Evolutionary conservation across 2,888 invertebrate species (phyloP).

Genomic region (Argyra leucocephala): DNA sequence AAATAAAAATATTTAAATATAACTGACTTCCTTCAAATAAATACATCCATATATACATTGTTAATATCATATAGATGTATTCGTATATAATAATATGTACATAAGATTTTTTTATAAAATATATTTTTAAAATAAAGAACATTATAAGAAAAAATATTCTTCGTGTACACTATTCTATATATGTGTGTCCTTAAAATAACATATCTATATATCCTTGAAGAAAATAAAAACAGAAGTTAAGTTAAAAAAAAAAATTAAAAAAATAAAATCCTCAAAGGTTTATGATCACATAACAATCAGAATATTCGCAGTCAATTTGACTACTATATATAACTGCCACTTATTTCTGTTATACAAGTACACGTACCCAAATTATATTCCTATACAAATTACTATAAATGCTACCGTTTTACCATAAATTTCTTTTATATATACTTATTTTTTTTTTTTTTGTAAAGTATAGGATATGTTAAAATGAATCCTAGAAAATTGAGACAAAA

Average conservation of each 20-base stretch:
- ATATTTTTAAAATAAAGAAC: background rate
- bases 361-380: background rate
- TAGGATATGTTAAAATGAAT: background rate
- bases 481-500: background rate
- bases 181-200: background rate
- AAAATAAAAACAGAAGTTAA: background rate
- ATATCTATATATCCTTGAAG: background rate
- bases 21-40: background rate
- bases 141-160: background rate
- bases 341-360: background rate
- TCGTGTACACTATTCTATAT: background rate
- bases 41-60: background rate
- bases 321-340: background rate
- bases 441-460: background rate
- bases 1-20: background rate
- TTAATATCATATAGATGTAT: too few relatives aligned
- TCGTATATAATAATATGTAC: too few relatives aligned
- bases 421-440: background rate
- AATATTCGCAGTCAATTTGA: constrained; percentile 30
- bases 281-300: constrained; percentile 7
- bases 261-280: background rate
- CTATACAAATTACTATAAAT: background rate
- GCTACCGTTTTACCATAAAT: background rate
- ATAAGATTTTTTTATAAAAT: background rate
- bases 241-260: background rate